Evolutionary conservation across 2,888 invertebrate genomes (phyloP).

Genomic region (Troglohyphantes excavatus): DNA sequence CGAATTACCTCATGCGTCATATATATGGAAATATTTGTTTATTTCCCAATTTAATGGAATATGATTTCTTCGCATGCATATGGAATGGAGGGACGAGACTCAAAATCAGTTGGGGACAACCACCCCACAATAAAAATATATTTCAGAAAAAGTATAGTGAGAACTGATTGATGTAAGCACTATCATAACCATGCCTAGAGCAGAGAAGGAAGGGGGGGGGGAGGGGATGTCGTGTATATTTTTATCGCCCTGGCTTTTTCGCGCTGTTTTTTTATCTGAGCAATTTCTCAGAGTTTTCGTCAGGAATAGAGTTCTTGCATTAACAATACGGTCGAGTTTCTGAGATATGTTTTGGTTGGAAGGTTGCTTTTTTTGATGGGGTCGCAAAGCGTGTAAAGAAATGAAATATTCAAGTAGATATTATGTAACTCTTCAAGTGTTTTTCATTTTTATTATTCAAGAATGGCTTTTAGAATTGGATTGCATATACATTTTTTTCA

Average conservation of each 20-base stretch:
- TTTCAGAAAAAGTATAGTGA: constrained; percentile 26
- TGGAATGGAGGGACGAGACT: constrained; percentile 28
- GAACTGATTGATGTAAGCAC: constrained; percentile 52
- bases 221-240: constrained; percentile 21
- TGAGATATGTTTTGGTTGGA: background rate
- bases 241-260: constrained; percentile 27
- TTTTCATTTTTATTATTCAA: too few relatives aligned
- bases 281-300: background rate
- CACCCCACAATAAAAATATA: constrained; percentile 14
- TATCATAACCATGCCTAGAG: constrained; percentile 13
- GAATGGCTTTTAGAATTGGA: too few relatives aligned
- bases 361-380: background rate
- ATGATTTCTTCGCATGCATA: constrained; percentile 38
- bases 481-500: too few relatives aligned
- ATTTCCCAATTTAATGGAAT: constrained; percentile 65
- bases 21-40: constrained; percentile 59
- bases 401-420: too few relatives aligned
- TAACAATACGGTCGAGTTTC: constrained; percentile 14
- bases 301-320: constrained; percentile 11
- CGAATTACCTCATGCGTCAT: background rate
- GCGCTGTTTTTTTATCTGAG: background rate
- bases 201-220: background rate
- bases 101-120: constrained; percentile 15
- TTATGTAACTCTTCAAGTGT: too few relatives aligned
- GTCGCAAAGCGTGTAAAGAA: too few relatives aligned